These are phyloP conservation scores for Scomber scombrus DNA, from an alignment of 2,113 vertebrate species.

Conservation along the genomic window DNA sequence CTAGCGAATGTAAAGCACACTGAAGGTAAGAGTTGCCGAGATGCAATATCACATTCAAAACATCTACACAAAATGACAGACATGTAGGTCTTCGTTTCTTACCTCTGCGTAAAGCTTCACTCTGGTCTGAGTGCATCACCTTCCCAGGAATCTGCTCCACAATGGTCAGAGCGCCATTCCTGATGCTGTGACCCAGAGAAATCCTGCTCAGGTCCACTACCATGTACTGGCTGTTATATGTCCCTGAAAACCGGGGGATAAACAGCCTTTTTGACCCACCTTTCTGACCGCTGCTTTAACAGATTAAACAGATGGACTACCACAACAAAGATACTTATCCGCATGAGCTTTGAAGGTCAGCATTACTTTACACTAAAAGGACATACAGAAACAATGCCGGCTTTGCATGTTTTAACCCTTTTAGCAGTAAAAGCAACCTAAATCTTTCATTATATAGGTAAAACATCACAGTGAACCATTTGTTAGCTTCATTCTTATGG, in stretches of 20 bases:
- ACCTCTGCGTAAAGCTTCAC: conserved; percentile 89
- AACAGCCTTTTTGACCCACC: too few relatives aligned
- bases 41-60: background rate
- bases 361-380: background rate
- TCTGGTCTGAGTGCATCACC: conserved; percentile 90
- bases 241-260: conserved; percentile 79
- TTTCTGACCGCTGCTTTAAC: too few relatives aligned
- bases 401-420: background rate
- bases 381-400: background rate
- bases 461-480: too few relatives aligned
- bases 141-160: conserved; percentile 92
- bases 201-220: conserved; percentile 90
- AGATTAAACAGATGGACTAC: too few relatives aligned
- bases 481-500: too few relatives aligned
- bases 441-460: too few relatives aligned
- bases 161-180: conserved; percentile 85
- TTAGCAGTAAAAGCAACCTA: too few relatives aligned
- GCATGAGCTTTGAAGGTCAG: too few relatives aligned
- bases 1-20: conserved; percentile 73
- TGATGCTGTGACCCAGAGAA: conserved; percentile 82
- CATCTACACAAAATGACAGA: background rate
- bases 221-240: conserved; percentile 96
- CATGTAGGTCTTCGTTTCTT: conserved; percentile 24
- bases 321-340: too few relatives aligned
- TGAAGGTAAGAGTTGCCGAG: background rate